A percentile compares a stretch with the other conserved stretches of the same genome.
Evolutionary conservation across 1,140 invertebrate genomes (phyloP).

Genomic region (Bombus waltoni): DNA sequence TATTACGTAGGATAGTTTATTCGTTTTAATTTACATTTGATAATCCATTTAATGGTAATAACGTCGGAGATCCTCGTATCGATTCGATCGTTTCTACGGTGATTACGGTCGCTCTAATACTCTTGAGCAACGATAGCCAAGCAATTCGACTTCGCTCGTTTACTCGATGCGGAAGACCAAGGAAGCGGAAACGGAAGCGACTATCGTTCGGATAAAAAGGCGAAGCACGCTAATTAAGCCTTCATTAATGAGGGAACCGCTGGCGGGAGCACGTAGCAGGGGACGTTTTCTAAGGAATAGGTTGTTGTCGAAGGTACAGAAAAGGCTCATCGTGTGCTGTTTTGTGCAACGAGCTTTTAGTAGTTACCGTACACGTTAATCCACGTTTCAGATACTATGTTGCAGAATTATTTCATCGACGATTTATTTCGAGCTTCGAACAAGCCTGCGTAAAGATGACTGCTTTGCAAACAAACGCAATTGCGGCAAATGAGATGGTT

Average conservation of each 20-base stretch:
- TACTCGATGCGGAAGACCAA: slow-evolving; percentile 55
- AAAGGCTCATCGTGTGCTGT: slow-evolving; percentile 25
- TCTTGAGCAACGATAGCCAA: slow-evolving; percentile 23
- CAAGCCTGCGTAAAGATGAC: no score
- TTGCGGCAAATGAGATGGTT: no score
- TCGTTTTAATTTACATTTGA: neutral
- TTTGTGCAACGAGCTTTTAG: slow-evolving; percentile 8
- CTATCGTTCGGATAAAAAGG: slow-evolving; percentile 69
- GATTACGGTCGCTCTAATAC: slow-evolving; percentile 38
- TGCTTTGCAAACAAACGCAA: no score
- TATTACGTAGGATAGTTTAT: neutral
- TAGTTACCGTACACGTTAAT: neutral
- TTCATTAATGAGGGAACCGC: slow-evolving; percentile 64
- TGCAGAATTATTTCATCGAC: neutral
- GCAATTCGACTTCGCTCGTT: slow-evolving; percentile 46
- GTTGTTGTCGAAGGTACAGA: slow-evolving; percentile 9
- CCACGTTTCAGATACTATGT: neutral
- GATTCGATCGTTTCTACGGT: slow-evolving; percentile 15
- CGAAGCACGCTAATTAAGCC: slow-evolving; percentile 62
- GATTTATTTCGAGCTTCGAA: no score
- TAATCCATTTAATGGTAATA: neutral
- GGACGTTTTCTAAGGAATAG: slow-evolving; percentile 52
- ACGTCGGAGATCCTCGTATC: neutral
- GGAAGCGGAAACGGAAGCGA: slow-evolving; percentile 71
- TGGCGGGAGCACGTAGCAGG: slow-evolving; percentile 16